Conservation (phyloP, 2,888 invertebrate genomes). For the Spialia ferax region DNA sequence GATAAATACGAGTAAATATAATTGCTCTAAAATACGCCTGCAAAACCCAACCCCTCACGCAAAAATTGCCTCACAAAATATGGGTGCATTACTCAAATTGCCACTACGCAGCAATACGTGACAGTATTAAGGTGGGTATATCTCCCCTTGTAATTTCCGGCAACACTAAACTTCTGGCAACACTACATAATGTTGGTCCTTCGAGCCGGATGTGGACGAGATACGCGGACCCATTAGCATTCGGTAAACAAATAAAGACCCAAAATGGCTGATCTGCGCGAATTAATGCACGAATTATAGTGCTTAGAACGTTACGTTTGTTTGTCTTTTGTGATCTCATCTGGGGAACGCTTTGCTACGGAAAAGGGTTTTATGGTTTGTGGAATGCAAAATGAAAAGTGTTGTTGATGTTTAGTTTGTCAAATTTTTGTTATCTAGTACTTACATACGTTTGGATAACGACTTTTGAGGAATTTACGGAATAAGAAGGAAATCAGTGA, state of each 20-base stretch:
- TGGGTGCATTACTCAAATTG: constrained; percentile 15
- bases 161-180: constrained; percentile 30
- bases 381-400: neutral
- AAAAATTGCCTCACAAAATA: constrained; percentile 21
- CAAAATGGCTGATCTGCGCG: constrained; percentile 21
- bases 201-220: constrained; percentile 38
- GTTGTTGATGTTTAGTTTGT: too few relatives aligned
- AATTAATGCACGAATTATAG: constrained; percentile 31
- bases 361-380: neutral
- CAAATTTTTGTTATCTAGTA: too few relatives aligned
- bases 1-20: too few relatives aligned
- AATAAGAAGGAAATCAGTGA: too few relatives aligned
- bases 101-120: constrained; percentile 32
- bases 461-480: too few relatives aligned
- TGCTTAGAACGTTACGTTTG: constrained; percentile 4
- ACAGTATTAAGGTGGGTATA: constrained; percentile 29
- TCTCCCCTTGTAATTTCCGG: constrained; percentile 39
- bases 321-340: constrained; percentile 6
- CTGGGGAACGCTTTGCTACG: neutral
- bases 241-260: constrained; percentile 36
- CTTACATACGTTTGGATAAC: too few relatives aligned
- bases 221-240: constrained; percentile 38
- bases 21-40: neutral
- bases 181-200: constrained; percentile 39
- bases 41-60: neutral